A percentile compares a stretch with the other conserved stretches of the same genome.
Evolutionary conservation across 37 sponge, comb jelly and placozoan genomes (phyloP).

Genomic region (Ephydatia muelleri): DNA sequence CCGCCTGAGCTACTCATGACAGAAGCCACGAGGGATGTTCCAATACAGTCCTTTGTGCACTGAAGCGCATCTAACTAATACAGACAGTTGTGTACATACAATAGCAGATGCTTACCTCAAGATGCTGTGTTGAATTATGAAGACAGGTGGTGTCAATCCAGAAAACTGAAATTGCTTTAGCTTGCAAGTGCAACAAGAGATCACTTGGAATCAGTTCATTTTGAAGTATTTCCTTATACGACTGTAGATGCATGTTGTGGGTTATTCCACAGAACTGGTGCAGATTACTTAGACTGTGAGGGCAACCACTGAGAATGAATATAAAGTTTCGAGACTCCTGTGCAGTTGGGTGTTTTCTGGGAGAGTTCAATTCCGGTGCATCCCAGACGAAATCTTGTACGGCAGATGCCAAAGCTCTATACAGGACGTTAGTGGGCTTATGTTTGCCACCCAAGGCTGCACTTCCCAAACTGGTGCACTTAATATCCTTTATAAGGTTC

Average conservation of each 20-base stretch:
- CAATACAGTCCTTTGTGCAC: too few relatives aligned
- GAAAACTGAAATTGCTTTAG: constrained; percentile 14
- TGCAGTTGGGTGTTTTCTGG: constrained; percentile 3
- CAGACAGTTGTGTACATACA: too few relatives aligned
- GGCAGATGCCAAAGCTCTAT: constrained; percentile 32
- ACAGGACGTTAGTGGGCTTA: constrained; percentile 7
- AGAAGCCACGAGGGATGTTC: too few relatives aligned
- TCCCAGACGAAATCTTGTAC: constrained; percentile 68
- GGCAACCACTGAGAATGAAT: constrained; percentile 34
- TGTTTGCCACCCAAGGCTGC: not conserved
- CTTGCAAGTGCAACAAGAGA: constrained; percentile 19
- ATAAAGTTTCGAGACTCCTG: constrained; percentile 6
- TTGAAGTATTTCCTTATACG: not conserved
- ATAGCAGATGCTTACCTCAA: too few relatives aligned
- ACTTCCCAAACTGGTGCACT: not conserved
- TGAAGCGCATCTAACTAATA: too few relatives aligned
- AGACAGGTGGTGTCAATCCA: constrained; percentile 14
- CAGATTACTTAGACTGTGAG: constrained; percentile 19
- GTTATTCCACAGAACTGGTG: constrained; percentile 4
- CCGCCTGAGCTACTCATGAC: too few relatives aligned
- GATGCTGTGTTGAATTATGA: not conserved
- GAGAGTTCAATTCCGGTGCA: constrained; percentile 57
- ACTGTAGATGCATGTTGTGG: not conserved
- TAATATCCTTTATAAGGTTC: constrained; percentile 5
- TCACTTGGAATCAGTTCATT: constrained; percentile 21